phyloP scores from a whole-genome alignment of 2,113 vertebrate genomes.

The Irena cyanogastra region DNA sequence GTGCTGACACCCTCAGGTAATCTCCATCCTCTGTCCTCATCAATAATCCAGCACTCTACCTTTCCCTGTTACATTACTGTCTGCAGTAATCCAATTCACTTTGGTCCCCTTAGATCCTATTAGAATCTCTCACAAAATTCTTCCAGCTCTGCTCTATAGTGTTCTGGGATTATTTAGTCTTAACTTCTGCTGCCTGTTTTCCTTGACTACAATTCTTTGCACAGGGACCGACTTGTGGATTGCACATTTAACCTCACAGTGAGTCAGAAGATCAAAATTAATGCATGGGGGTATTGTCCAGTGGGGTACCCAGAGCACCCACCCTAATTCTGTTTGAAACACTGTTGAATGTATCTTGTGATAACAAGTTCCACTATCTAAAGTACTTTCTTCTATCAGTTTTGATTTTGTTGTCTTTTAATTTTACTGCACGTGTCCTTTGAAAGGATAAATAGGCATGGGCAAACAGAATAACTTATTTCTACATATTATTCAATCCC shows the following conservation, averaged over 20 bases:
- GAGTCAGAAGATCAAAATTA: conserved; percentile 4
- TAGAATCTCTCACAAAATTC: conserved; percentile 31
- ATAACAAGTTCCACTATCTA: neutral
- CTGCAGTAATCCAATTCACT: conserved; percentile 53
- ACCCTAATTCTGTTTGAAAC: neutral
- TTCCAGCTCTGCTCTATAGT: neutral
- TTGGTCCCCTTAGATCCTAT: conserved; percentile 38
- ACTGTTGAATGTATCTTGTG: neutral
- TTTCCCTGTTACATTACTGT: conserved; percentile 1
- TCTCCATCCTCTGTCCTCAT: conserved; percentile 49
- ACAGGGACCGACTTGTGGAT: neutral
- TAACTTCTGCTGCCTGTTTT: conserved; percentile 39
- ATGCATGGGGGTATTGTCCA: neutral
- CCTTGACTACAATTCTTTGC: neutral
- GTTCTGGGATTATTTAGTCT: conserved; percentile 8
- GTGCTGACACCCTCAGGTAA: conserved; percentile 51
- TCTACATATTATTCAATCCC: neutral
- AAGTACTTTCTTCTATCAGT: neutral
- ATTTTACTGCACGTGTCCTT: neutral
- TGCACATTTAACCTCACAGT: conserved; percentile 25
- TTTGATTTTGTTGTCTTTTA: conserved; percentile 16
- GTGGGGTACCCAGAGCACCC: neutral
- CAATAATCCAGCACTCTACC: conserved; percentile 40
- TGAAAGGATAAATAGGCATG: neutral
- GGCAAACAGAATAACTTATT: neutral